These are phyloP conservation scores for Crossocerus cetratus DNA, from an alignment of 2,888 invertebrate genomes.

Conservation along the genomic window DNA sequence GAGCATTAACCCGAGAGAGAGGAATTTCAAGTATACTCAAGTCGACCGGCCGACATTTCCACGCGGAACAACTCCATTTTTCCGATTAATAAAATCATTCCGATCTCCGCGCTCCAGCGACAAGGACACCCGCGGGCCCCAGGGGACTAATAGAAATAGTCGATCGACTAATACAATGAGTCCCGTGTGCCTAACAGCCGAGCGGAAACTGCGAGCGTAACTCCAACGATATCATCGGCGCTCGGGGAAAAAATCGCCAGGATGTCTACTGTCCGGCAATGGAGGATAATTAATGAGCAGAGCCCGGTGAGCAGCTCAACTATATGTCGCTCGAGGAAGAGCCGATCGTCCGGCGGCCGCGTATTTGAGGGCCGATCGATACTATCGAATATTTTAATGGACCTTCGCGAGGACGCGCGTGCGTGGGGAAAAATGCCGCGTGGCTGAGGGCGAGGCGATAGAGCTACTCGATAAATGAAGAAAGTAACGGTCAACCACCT, in stretches of 20 bases:
- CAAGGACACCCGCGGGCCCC: constrained; percentile 12
- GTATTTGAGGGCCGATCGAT: neutral
- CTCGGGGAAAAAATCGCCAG: neutral
- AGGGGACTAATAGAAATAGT: constrained; percentile 31
- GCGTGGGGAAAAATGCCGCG: no score
- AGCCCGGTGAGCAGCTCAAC: neutral
- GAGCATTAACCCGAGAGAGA: no score
- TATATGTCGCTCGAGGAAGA: neutral
- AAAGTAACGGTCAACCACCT: constrained; percentile 4
- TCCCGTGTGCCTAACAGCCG: neutral
- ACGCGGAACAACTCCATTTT: neutral
- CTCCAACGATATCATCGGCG: neutral
- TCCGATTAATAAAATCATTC: neutral
- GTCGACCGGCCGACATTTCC: neutral
- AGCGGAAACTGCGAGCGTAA: neutral
- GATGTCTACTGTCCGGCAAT: neutral
- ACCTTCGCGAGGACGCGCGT: no score
- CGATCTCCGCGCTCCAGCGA: neutral
- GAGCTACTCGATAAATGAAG: constrained; percentile 1
- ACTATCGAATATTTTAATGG: neutral
- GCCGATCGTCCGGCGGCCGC: neutral
- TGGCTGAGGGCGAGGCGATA: no score
- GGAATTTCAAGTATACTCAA: neutral
- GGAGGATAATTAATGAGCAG: neutral
- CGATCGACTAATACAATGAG: constrained; percentile 1